These are phyloP conservation scores for Aphelenchoides fujianensis DNA, from an alignment of 1,140 invertebrate species.

Conservation along the genomic window DNA sequence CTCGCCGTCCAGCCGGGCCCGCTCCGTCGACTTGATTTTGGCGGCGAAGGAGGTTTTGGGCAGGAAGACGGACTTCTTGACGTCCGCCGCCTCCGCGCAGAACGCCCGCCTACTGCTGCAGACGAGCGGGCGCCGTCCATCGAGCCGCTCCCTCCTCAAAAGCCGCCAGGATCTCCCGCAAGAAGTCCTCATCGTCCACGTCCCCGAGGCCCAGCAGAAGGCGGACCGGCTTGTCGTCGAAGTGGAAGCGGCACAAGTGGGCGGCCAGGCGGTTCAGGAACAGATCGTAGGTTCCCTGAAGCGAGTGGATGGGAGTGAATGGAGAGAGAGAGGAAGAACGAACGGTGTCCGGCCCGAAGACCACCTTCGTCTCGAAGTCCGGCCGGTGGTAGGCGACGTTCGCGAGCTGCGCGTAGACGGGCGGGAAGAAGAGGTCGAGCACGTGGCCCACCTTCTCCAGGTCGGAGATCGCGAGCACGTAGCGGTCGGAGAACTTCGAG, in stretches of 20 bases:
- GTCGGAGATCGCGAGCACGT: conserved; percentile 17
- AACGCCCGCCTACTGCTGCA: conserved; percentile 4
- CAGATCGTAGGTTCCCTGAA: conserved; percentile 21
- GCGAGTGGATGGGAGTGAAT: too few species aligned
- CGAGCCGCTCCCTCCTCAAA: conserved; percentile 10
- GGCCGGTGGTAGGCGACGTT: conserved; percentile 11
- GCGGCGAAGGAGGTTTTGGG: conserved; percentile 72
- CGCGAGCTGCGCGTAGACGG: not conserved
- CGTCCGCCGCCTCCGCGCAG: conserved; percentile 5
- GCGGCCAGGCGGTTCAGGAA: conserved; percentile 26
- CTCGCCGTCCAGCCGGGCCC: conserved; percentile 68
- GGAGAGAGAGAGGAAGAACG: too few species aligned
- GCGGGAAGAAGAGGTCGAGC: conserved; percentile 24
- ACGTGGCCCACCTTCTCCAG: conserved; percentile 31
- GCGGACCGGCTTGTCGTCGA: conserved; percentile 12
- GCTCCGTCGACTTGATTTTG: conserved; percentile 67
- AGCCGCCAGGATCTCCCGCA: conserved; percentile 20
- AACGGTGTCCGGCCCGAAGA: conserved; percentile 30
- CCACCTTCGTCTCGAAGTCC: conserved; percentile 29
- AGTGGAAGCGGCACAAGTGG: not conserved
- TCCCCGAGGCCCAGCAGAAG: conserved; percentile 24
- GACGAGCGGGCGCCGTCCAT: not conserved
- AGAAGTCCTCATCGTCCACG: conserved; percentile 15
- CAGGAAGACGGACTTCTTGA: conserved; percentile 68
- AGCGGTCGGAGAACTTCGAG: conserved; percentile 19